These are phyloP conservation scores for Eumerus sabulonum DNA, from an alignment of 2,888 invertebrate species.

Conservation along the genomic window DNA sequence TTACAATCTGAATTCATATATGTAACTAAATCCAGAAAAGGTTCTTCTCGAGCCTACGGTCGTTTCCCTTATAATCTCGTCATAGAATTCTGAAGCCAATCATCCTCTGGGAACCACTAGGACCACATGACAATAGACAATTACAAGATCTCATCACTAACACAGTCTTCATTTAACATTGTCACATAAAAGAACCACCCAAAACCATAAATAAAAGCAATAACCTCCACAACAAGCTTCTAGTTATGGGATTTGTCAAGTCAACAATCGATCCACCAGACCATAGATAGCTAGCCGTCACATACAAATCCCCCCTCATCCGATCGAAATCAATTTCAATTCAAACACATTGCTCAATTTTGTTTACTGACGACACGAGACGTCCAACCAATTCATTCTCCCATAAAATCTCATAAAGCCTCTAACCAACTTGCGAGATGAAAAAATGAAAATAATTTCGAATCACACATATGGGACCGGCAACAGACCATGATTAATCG, in stretches of 20 bases:
- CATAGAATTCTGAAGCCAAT: too few relatives aligned
- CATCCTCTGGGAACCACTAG: too few relatives aligned
- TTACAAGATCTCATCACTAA: too few relatives aligned
- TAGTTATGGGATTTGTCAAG: slow-evolving; percentile 8
- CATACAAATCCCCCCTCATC: slow-evolving; percentile 10
- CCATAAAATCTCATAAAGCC: slow-evolving; percentile 55
- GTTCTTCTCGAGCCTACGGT: too few relatives aligned
- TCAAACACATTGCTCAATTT: slow-evolving; percentile 25
- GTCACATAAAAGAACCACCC: not conserved
- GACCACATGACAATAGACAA: too few relatives aligned
- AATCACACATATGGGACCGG: not conserved
- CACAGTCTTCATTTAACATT: too few relatives aligned
- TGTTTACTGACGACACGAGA: slow-evolving; percentile 16
- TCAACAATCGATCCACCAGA: slow-evolving; percentile 3
- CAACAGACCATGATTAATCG: slow-evolving; percentile 43
- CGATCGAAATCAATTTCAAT: slow-evolving; percentile 44
- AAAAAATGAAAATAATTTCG: slow-evolving; percentile 3
- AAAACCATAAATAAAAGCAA: too few relatives aligned
- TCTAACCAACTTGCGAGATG: not conserved
- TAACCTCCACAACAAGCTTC: slow-evolving; percentile 11
- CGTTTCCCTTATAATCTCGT: too few relatives aligned
- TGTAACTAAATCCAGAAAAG: too few relatives aligned
- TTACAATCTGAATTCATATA: too few relatives aligned
- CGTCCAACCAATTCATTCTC: slow-evolving; percentile 48
- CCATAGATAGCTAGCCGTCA: slow-evolving; percentile 18